Conservation (phyloP, 2,888 invertebrate species). For the Byasa hedistus region DNA sequence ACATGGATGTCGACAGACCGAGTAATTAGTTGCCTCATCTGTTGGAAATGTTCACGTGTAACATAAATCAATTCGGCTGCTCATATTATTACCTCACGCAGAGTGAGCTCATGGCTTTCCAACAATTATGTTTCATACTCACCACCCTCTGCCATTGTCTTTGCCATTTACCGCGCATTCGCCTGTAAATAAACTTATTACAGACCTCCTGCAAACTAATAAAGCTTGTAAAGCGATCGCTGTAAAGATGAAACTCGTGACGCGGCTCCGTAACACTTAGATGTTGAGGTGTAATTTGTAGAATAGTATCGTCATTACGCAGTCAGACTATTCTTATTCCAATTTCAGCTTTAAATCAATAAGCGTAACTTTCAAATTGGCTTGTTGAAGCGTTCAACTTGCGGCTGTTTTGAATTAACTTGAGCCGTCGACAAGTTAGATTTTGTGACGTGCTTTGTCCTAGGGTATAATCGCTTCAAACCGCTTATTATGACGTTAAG, state of each 20-base stretch:
- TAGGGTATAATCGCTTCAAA: slow-evolving; percentile 56
- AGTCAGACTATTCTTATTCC: slow-evolving; percentile 8
- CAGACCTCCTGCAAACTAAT: slow-evolving; percentile 38
- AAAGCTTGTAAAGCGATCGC: slow-evolving; percentile 32
- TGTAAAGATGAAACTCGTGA: slow-evolving; percentile 32
- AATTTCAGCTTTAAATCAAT: slow-evolving; percentile 18
- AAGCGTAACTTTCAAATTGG: slow-evolving; percentile 44
- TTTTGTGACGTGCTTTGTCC: slow-evolving; percentile 54
- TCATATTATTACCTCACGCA: slow-evolving; percentile 18
- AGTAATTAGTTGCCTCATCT: slow-evolving; percentile 9
- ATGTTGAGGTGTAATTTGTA: slow-evolving; percentile 13
- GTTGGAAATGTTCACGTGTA: not conserved
- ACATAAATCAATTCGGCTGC: slow-evolving; percentile 20
- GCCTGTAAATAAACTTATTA: slow-evolving; percentile 40
- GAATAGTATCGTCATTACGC: slow-evolving; percentile 6
- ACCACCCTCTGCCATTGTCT: slow-evolving; percentile 47
- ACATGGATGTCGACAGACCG: too few species aligned
- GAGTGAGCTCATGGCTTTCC: slow-evolving; percentile 46
- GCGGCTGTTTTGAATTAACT: not conserved
- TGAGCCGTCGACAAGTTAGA: slow-evolving; percentile 38
- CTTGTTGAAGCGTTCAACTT: slow-evolving; percentile 31
- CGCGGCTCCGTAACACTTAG: slow-evolving; percentile 10
- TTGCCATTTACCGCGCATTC: slow-evolving; percentile 39
- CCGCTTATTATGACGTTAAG: slow-evolving; percentile 51
- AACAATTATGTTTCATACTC: slow-evolving; percentile 54